Conservation (phyloP, 92 coral and sea anemone genomes). For the Phymanthus crucifer region DNA sequence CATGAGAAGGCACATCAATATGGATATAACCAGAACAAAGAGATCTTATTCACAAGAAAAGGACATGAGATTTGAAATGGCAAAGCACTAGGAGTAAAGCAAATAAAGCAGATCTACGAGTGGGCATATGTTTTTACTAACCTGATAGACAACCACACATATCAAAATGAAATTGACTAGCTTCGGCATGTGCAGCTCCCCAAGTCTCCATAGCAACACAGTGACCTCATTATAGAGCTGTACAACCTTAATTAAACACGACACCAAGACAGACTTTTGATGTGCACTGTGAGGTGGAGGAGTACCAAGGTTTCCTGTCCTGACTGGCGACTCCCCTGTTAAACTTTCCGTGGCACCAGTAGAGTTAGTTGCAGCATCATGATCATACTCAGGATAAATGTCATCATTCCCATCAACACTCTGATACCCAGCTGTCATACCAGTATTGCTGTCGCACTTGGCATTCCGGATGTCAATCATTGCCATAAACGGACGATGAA, state of each 20-base stretch:
- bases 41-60: no score
- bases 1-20: no score
- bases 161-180: constrained; percentile 83
- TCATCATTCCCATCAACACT: background rate
- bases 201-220: constrained; percentile 91
- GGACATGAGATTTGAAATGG: no score
- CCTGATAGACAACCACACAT: constrained; percentile 94
- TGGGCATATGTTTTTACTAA: no score
- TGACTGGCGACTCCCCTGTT: background rate
- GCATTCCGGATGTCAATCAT: constrained; percentile 89
- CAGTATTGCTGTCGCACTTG: constrained; percentile 34
- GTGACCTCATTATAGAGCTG: constrained; percentile 78
- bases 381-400: background rate
- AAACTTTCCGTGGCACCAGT: background rate
- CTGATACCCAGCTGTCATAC: constrained; percentile 7
- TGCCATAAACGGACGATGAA: constrained; percentile 94
- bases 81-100: no score
- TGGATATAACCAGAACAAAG: no score
- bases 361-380: background rate
- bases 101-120: no score
- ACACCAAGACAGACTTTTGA: constrained; percentile 53
- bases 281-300: constrained; percentile 11
- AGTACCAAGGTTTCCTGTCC: background rate
- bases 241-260: constrained; percentile 54
- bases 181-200: constrained; percentile 91